These are phyloP conservation scores for Thera obeliscata DNA, from an alignment of 2,888 invertebrate genomes.

Conservation along the genomic window DNA sequence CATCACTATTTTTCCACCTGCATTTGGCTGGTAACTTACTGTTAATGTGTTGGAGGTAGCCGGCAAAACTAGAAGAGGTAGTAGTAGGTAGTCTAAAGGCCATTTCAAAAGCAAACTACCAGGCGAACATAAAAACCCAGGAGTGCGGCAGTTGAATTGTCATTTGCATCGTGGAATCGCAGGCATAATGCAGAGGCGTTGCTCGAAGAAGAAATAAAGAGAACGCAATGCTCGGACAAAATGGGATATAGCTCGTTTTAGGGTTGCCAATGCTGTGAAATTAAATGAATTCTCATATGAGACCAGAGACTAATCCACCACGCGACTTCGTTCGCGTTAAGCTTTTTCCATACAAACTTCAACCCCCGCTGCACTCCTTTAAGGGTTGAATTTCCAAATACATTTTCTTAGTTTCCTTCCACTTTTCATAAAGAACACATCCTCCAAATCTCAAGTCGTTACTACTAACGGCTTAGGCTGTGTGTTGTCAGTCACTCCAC, in stretches of 20 bases:
- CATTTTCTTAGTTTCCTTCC: too few relatives aligned
- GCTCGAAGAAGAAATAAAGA: conserved; percentile 33
- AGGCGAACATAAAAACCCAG: conserved; percentile 50
- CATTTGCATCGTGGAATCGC: conserved; percentile 49
- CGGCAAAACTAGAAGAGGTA: conserved; percentile 13
- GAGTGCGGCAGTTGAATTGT: conserved; percentile 45
- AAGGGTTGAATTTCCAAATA: too few relatives aligned
- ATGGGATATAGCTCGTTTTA: conserved; percentile 20
- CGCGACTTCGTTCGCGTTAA: too few relatives aligned
- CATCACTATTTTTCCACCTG: too few relatives aligned
- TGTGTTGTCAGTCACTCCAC: too few relatives aligned
- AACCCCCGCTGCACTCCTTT: too few relatives aligned
- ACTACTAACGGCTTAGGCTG: too few relatives aligned
- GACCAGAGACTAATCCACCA: too few relatives aligned
- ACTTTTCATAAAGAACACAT: too few relatives aligned
- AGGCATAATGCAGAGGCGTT: conserved; percentile 34
- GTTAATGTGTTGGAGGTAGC: not conserved
- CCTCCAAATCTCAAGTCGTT: too few relatives aligned
- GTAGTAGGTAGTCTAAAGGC: too few relatives aligned
- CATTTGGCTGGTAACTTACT: not conserved
- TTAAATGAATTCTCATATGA: not conserved
- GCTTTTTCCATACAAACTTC: too few relatives aligned
- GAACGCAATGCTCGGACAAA: conserved; percentile 17
- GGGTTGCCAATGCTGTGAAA: conserved; percentile 9
- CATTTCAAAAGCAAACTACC: conserved; percentile 44